A percentile compares a stretch with the other conserved stretches of the same genome.
Conservation (phyloP, 2,797 vertebrate species). For the Anguilla anguilla region DNA sequence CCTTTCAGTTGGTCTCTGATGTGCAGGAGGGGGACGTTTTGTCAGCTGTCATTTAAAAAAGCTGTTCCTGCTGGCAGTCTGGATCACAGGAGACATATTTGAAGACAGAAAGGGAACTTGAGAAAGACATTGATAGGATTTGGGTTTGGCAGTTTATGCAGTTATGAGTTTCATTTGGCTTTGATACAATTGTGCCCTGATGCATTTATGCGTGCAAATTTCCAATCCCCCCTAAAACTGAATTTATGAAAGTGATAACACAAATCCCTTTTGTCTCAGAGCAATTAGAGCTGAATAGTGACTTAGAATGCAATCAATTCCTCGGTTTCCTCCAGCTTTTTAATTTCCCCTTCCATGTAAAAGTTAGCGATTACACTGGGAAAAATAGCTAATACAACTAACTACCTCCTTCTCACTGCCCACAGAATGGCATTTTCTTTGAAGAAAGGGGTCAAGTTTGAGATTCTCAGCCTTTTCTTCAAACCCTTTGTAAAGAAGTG, state of each 20-base stretch:
- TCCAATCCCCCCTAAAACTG: background rate
- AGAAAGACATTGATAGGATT: background rate
- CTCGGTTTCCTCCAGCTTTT: background rate
- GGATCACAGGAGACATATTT: background rate
- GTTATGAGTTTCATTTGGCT: background rate
- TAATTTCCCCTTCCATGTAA: slow-evolving; percentile 11
- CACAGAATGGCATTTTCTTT: background rate
- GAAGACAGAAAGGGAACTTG: background rate
- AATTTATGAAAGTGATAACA: slow-evolving; percentile 9
- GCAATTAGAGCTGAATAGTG: slow-evolving; percentile 12
- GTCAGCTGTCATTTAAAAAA: background rate
- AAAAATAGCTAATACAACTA: background rate
- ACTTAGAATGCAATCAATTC: slow-evolving; percentile 4
- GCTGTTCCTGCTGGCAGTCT: background rate
- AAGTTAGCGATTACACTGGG: background rate
- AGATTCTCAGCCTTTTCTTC: background rate
- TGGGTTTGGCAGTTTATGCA: background rate
- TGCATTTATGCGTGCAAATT: background rate
- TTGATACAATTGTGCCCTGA: background rate
- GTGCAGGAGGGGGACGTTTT: background rate
- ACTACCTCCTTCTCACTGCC: background rate
- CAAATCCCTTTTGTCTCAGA: slow-evolving; percentile 23
- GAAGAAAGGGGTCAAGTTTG: background rate
- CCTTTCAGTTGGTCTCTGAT: slow-evolving; percentile 9
- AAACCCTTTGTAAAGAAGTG: background rate